Conservation (phyloP, 2,113 vertebrate genomes). For the Thalassoma bifasciatum region DNA sequence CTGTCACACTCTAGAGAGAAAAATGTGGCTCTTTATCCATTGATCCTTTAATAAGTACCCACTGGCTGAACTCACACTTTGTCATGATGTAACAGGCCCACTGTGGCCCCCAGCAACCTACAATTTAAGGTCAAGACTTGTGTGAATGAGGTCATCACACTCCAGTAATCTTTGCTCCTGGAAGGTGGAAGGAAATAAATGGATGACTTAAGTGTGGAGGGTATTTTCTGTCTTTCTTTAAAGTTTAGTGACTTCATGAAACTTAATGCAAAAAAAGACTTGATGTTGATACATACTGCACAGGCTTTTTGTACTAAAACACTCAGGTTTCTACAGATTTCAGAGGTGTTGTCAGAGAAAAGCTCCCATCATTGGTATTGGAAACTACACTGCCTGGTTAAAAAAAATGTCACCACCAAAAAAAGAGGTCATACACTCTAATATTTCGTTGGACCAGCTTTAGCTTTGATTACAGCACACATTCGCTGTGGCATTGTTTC, state of each 20-base stretch:
- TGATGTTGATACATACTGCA: too few species aligned
- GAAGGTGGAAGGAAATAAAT: not conserved
- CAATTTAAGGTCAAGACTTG: conserved; percentile 24
- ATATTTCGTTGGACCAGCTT: too few species aligned
- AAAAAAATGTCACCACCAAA: too few species aligned
- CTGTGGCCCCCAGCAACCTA: not conserved
- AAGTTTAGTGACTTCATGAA: not conserved
- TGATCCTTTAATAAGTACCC: conserved; percentile 7
- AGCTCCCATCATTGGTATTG: too few species aligned
- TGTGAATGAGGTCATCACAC: not conserved
- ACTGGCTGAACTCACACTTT: conserved; percentile 1
- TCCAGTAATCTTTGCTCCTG: not conserved
- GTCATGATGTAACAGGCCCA: conserved; percentile 7
- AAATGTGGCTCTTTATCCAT: not conserved
- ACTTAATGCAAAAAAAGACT: not conserved
- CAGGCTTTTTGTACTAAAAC: too few species aligned
- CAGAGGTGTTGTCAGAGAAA: too few species aligned
- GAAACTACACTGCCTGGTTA: too few species aligned
- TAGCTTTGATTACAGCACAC: too few species aligned
- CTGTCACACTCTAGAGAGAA: not conserved
- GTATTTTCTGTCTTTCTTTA: not conserved
- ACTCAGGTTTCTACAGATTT: too few species aligned
- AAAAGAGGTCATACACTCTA: too few species aligned
- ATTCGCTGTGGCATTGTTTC: too few species aligned
- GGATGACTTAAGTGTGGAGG: not conserved